A percentile compares a stretch with the other conserved stretches of the same genome.
Conservation (phyloP, 1,140 invertebrate genomes). For the Dendrolimus kikuchii region DNA sequence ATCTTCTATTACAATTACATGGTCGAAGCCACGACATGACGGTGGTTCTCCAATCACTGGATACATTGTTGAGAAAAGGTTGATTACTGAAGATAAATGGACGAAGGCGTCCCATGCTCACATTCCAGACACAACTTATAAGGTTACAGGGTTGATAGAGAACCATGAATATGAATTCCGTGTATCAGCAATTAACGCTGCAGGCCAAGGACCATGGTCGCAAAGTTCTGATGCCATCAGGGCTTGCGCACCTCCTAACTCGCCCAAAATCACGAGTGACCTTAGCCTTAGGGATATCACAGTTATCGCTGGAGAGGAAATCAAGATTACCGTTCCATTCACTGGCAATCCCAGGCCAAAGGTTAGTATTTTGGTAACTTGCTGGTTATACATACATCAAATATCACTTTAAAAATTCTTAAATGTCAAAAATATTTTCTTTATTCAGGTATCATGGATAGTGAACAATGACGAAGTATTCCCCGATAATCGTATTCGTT, state of each 20-base stretch:
- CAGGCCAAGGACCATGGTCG: conserved; percentile 94
- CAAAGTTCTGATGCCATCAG: conserved; percentile 92
- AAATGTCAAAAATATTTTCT: neutral
- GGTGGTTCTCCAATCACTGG: conserved; percentile 93
- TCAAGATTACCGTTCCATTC: conserved; percentile 96
- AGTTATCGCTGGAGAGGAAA: conserved; percentile 95
- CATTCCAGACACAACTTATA: conserved; percentile 86
- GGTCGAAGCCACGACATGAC: conserved; percentile 94
- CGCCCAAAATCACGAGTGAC: conserved; percentile 94
- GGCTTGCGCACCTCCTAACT: conserved; percentile 88
- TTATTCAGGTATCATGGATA: conserved; percentile 80
- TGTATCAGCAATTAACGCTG: conserved; percentile 96
- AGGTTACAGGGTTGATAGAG: conserved; percentile 91
- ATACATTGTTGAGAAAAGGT: conserved; percentile 94
- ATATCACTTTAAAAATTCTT: neutral
- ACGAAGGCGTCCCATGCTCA: conserved; percentile 89
- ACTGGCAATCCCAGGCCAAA: conserved; percentile 91
- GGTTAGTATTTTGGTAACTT: conserved; percentile 40
- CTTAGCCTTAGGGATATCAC: conserved; percentile 94
- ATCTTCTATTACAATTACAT: conserved; percentile 94
- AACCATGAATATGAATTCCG: conserved; percentile 98
- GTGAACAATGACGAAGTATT: conserved; percentile 90
- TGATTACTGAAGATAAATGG: conserved; percentile 92
- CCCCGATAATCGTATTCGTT: conserved; percentile 87
- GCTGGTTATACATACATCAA: neutral